phyloP scores from a whole-genome alignment of 1,140 invertebrate species.

The Ephestia elutella region DNA sequence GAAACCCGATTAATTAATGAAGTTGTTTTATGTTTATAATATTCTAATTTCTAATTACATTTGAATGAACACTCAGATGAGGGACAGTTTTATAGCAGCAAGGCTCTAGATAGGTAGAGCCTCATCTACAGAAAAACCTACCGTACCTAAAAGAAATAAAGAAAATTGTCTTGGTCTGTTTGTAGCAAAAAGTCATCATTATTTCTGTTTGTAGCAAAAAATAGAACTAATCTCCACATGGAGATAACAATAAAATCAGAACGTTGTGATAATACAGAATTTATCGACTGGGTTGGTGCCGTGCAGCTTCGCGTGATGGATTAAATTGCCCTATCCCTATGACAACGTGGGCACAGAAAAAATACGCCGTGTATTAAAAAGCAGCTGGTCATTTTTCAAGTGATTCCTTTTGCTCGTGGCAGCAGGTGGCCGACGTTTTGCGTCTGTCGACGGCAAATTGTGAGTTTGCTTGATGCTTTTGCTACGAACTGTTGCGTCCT shows the following conservation, averaged over 20 bases:
- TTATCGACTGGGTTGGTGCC: slow-evolving; percentile 59
- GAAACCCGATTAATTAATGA: too few relatives aligned
- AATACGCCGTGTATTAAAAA: slow-evolving; percentile 72
- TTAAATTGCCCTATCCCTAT: slow-evolving; percentile 75
- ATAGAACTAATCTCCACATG: slow-evolving; percentile 47
- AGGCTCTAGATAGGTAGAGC: too few relatives aligned
- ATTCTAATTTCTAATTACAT: too few relatives aligned
- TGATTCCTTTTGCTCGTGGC: slow-evolving; percentile 68
- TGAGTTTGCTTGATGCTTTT: slow-evolving; percentile 40
- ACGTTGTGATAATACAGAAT: slow-evolving; percentile 66
- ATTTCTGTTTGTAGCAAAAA: background rate
- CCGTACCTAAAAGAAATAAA: background rate
- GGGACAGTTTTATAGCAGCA: too few relatives aligned
- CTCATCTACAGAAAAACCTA: background rate
- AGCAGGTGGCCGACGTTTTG: slow-evolving; percentile 57
- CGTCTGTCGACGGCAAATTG: slow-evolving; percentile 37
- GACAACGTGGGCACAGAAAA: slow-evolving; percentile 74
- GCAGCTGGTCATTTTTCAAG: slow-evolving; percentile 75
- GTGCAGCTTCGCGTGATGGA: slow-evolving; percentile 69
- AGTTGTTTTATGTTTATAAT: too few relatives aligned
- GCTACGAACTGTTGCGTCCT: too few relatives aligned
- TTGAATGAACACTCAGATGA: too few relatives aligned
- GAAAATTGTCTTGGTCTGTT: background rate
- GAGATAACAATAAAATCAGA: slow-evolving; percentile 66
- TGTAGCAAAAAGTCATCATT: background rate